Percentiles rank a stretch among this genome's conserved stretches.
Conservation (phyloP, 2,113 vertebrate genomes). For the Embiotoca jacksoni region DNA sequence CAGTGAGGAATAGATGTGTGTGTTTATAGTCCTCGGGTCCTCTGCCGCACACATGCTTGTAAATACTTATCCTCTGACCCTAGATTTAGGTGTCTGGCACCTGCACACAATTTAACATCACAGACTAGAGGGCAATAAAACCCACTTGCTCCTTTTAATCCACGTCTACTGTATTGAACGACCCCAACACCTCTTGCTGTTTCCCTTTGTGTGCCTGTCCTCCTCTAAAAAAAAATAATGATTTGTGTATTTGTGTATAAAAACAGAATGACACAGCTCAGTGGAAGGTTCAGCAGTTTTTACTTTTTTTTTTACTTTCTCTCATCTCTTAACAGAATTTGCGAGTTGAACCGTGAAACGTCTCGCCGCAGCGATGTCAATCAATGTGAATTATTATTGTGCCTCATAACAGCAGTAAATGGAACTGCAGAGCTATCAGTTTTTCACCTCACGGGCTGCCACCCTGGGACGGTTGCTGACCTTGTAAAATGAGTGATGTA, state of each 20-base stretch:
- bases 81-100: conserved; percentile 42
- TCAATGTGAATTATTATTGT: conserved; percentile 31
- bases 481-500: conserved; percentile 51
- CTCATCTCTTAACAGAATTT: not conserved
- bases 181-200: not conserved
- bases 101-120: conserved; percentile 38
- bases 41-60: conserved; percentile 56
- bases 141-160: not conserved
- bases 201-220: not conserved
- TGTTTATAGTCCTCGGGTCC: conserved; percentile 54
- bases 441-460: conserved; percentile 1
- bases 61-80: conserved; percentile 77
- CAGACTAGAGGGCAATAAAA: not conserved
- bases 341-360: conserved; percentile 18
- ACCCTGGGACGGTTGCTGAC: conserved; percentile 34
- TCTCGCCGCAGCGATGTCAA: conserved; percentile 1
- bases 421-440: conserved; percentile 35
- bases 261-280: not conserved
- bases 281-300: not conserved
- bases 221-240: not conserved
- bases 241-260: not conserved
- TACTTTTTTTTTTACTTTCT: not conserved
- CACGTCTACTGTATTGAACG: not conserved
- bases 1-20: conserved; percentile 33
- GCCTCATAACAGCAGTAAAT: conserved; percentile 30